Base-by-base conservation (phyloP, 1,140 invertebrate species). In the Episyrphus balteatus region DNA sequence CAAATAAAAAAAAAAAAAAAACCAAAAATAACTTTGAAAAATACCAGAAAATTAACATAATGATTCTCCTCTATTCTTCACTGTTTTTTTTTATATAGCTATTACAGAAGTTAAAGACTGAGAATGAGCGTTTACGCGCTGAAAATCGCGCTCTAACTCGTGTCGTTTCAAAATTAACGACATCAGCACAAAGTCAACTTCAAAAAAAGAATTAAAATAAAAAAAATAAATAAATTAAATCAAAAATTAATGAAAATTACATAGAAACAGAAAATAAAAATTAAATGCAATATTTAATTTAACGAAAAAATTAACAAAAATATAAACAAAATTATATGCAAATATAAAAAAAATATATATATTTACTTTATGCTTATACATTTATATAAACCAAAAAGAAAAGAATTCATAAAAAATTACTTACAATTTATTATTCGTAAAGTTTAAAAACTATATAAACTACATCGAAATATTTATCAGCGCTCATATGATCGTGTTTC, bases 31-130 rank as follows among this genome's bases (percentile, higher is more conserved):
- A 30, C 13, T 42, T 13, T 14, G n/a, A n/a, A 42, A 43, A 31
- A n/a, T n/a, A 26, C 21, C 8, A 26, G 21, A 26, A 26, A 26
- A 26, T 26, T 26, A 26, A 26, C 21, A 26, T 26, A 15, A 47
- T 41, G 36, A 48, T 52, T 55, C 45, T 51, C 42, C 33, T 48
- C 49, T 49, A 26, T 42, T 51, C 31, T 42, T 50, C 42, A 44
- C 26, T 53, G 40, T 53, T 55, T 46, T 50, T 51, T 41, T 51
- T 58, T 49, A 51, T 61, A 54, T 88, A 96, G 92, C 90, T 89
- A 87, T 87, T 93, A 75, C 86, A 92, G 88, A 92, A 91, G 76
- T 81, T 92, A 79, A 93, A 92, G 86, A 84, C 86, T 74, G 90
- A 94, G 80, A 92, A 92, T 82, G 89, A 92, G 80, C 85, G 88